phyloP scores from a whole-genome alignment of 2,113 vertebrate species.

The Crotalus tigris region DNA sequence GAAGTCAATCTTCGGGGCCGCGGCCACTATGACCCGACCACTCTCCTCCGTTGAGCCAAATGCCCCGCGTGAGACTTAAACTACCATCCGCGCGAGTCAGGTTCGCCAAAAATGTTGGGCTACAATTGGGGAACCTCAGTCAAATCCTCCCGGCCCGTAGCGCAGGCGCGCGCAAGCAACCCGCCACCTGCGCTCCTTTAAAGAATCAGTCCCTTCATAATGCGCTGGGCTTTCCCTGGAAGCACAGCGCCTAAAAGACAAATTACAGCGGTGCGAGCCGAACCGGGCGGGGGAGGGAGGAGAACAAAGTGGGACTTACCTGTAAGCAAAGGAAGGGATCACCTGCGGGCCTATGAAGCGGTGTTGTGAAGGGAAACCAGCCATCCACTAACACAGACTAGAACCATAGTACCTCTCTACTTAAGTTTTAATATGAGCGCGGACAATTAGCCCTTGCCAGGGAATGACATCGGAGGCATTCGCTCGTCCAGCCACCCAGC shows the following conservation, averaged over 20 bases:
- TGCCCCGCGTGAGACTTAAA: background rate
- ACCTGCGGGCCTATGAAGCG: constrained; percentile 39
- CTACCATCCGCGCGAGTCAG: background rate
- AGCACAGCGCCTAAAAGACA: background rate
- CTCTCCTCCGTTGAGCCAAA: background rate
- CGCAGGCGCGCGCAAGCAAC: background rate
- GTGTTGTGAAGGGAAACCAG: constrained; percentile 52
- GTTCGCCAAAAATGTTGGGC: background rate
- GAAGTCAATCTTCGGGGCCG: background rate
- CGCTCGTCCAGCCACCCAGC: constrained; percentile 53
- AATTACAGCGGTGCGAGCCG: background rate
- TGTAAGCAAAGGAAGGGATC: constrained; percentile 40
- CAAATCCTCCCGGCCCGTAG: background rate
- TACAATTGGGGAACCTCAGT: background rate
- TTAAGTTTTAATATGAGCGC: constrained; percentile 46
- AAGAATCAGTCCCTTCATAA: rapidly evolving
- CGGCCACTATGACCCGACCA: background rate
- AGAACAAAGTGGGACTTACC: constrained; percentile 57
- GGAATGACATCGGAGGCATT: constrained; percentile 63
- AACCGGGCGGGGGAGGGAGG: rapidly evolving
- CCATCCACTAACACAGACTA: constrained; percentile 41
- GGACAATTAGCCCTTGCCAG: constrained; percentile 70
- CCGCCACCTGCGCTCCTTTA: background rate
- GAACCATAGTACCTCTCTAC: constrained; percentile 57
- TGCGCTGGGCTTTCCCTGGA: background rate